Percentiles rank a stretch among this genome's conserved stretches.
Evolutionary conservation across 2,797 vertebrate species (phyloP).

Genomic region (Carcharodon carcharias): DNA sequence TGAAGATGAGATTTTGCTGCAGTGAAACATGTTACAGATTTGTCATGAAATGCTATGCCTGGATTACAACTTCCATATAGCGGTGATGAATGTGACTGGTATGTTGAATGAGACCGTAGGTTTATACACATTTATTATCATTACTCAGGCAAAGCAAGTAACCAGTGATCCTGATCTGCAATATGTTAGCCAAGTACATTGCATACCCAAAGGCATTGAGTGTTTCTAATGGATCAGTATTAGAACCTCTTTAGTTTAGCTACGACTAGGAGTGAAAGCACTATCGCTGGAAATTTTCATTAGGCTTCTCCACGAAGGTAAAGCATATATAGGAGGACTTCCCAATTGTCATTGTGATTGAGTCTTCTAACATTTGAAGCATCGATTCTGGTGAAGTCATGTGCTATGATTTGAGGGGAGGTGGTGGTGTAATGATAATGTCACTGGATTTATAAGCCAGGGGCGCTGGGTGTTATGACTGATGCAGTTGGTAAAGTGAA

Average conservation of each 20-base stretch:
- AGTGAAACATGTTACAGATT: neutral
- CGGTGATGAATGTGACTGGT: neutral
- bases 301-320: neutral
- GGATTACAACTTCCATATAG: neutral
- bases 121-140: neutral
- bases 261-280: too few relatives aligned
- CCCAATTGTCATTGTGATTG: neutral
- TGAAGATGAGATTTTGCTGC: neutral
- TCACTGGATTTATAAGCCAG: neutral
- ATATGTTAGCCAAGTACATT: neutral
- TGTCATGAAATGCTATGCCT: neutral
- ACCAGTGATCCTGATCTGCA: neutral
- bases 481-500: too few relatives aligned
- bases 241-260: neutral
- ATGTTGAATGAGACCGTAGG: too few relatives aligned
- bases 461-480: too few relatives aligned
- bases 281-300: neutral
- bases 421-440: neutral
- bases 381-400: neutral
- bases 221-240: neutral
- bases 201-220: neutral
- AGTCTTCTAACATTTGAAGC: neutral
- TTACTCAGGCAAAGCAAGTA: neutral
- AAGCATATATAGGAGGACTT: neutral
- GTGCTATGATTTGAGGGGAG: neutral